phyloP scores from a whole-genome alignment of 2,797 vertebrate species.

The Phrynocephalus forsythii region DNA sequence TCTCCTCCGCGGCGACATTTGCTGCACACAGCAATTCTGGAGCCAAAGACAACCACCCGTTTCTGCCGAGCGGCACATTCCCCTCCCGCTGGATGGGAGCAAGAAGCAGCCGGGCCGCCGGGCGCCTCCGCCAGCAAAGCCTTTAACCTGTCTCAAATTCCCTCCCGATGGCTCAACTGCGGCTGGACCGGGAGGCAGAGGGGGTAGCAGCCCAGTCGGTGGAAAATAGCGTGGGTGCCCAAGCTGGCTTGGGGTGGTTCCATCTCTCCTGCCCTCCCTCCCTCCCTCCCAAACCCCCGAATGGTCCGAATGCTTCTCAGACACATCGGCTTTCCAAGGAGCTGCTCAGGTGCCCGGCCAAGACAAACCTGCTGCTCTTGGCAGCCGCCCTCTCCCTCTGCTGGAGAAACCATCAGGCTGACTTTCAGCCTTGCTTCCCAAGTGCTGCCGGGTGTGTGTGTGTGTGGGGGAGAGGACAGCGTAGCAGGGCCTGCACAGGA shows the following conservation, averaged over 20 bases:
- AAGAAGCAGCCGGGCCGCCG: constrained; percentile 43
- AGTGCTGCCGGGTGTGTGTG: neutral
- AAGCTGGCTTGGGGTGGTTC: neutral
- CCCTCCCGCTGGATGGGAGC: constrained; percentile 60
- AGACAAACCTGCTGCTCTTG: constrained; percentile 68
- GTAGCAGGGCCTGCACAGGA: neutral
- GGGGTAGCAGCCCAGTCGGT: constrained; percentile 8
- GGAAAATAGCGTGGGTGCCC: constrained; percentile 45
- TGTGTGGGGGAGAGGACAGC: too few relatives aligned
- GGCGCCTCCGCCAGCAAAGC: constrained; percentile 55
- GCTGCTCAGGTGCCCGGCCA: constrained; percentile 58
- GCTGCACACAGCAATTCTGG: constrained; percentile 65
- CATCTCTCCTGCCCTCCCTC: neutral
- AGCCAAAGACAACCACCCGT: constrained; percentile 64
- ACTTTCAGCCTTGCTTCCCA: constrained; percentile 21
- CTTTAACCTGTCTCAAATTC: constrained; percentile 41
- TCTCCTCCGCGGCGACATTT: constrained; percentile 10
- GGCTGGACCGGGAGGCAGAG: constrained; percentile 30
- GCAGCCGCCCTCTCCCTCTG: constrained; percentile 39
- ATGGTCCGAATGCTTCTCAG: constrained; percentile 46
- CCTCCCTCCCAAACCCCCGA: constrained; percentile 16
- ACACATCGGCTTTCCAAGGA: constrained; percentile 72
- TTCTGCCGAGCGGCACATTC: constrained; percentile 73
- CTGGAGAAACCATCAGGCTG: neutral
- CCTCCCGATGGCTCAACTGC: constrained; percentile 20